Base-by-base conservation (phyloP, 2,797 vertebrate species). In the Rhinatrema bivittatum region DNA sequence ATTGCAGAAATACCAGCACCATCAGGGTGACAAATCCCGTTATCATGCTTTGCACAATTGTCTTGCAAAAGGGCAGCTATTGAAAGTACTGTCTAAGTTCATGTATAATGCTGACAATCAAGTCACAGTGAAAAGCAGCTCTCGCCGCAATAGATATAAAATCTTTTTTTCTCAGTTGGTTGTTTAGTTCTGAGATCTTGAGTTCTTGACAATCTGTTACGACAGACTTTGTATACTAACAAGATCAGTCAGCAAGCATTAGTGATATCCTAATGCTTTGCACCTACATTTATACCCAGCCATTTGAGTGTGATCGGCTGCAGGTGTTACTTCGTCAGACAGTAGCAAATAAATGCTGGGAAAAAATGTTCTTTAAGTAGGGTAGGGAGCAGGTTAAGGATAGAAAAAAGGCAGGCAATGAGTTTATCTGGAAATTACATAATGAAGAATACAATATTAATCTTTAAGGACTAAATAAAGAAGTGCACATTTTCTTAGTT, bases 1-100 rank as follows among this genome's bases (percentile, higher is more conserved):
- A 77, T 73, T 75, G 74, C 76, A 86, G 82, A 89, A 91, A 88
- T 84, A 89, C 87, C 86, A 85, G 84, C 67, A 62, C 74, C 67
- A 79, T 74, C 79, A 84, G 77, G 84, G 88, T 84, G 89, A 90
- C 87, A 89, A 93, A 94, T 89, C 87, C 86, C 77, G 84, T 93
- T 91, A 91, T 86, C 86, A 85, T 74, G 80, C 86, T 88, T 84
- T 79, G 78, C 81, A 74, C 86, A 85, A 90, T 87, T 80, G 83
- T 86, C 80, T 87, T 76, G 62, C 82, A 75, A 61, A 85, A 87
- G 87, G 78, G 74, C 68, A 24, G 73, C 85, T 68, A 82, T 86
- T 87, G 72, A 84, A 72, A 50, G 69, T 76, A 77, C 79, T 79
- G 82, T 83, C 81, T 78, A 77, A 61, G 54, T 58, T 49, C 74